phyloP scores from a whole-genome alignment of 2,797 vertebrate genomes.

The Sebastes hubbsi region DNA sequence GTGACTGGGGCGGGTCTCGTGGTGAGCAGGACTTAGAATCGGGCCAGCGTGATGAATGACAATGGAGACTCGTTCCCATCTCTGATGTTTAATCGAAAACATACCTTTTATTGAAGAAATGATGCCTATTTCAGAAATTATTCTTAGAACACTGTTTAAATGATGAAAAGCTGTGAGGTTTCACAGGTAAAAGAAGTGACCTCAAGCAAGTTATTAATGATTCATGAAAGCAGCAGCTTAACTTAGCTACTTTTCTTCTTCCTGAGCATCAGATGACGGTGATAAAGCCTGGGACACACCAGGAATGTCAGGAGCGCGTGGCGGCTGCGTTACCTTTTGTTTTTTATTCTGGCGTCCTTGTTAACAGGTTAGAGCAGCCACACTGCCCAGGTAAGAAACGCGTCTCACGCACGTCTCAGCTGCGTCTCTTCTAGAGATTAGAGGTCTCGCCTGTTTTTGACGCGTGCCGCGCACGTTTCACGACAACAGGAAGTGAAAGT shows the following conservation, averaged over 20 bases:
- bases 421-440: no score
- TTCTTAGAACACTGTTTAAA: background rate
- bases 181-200: background rate
- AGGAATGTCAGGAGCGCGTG: no score
- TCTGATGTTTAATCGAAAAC: constrained; percentile 1
- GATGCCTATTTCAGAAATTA: background rate
- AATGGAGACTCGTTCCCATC: constrained; percentile 27
- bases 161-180: background rate
- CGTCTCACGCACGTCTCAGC: no score
- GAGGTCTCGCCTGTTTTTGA: no score
- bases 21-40: background rate
- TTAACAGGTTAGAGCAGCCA: no score
- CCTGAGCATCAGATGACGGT: background rate
- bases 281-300: no score
- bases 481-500: no score
- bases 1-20: constrained; percentile 4
- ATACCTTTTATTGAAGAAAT: background rate
- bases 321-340: no score
- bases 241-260: background rate
- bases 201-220: background rate
- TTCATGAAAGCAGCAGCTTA: background rate
- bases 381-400: no score
- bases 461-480: no score
- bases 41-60: constrained; percentile 35
- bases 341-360: no score